Percentiles rank a stretch among this genome's conserved stretches.
phyloP scores from a whole-genome alignment of 2,888 invertebrate species.

The Campopleginae sp. region DNA sequence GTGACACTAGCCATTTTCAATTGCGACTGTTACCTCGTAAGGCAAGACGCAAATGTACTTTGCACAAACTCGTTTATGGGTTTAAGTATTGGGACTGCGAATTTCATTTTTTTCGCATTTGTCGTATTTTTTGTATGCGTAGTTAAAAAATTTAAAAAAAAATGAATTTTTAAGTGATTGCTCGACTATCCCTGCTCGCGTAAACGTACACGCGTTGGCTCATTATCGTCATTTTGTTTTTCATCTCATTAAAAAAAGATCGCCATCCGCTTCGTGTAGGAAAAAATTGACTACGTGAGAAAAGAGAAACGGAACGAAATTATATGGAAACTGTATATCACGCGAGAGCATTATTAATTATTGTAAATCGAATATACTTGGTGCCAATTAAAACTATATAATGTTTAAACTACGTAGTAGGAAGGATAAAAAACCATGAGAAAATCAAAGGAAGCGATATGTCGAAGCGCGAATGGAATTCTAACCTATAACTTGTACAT shows the following conservation, averaged over 20 bases:
- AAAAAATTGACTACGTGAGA: conserved; percentile 28
- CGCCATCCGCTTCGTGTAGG: conserved; percentile 56
- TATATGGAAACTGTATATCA: conserved; percentile 20
- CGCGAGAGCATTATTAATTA: conserved; percentile 58
- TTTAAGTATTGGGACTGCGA: conserved; percentile 57
- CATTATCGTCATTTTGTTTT: conserved; percentile 9
- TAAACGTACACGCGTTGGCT: conserved; percentile 20
- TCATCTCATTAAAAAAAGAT: conserved; percentile 20
- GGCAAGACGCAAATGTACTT: conserved; percentile 51
- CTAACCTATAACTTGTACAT: conserved; percentile 57
- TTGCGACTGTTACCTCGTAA: conserved; percentile 47
- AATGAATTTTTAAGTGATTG: conserved; percentile 44
- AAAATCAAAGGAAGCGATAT: conserved; percentile 23
- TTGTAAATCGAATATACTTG: conserved; percentile 71
- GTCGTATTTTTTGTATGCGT: conserved; percentile 30
- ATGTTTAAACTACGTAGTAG: conserved; percentile 65
- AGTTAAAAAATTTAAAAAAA: neutral
- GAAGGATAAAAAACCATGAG: conserved; percentile 45
- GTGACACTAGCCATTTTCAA: conserved; percentile 52
- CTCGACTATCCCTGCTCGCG: conserved; percentile 51
- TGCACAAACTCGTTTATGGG: conserved; percentile 65
- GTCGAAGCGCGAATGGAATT: conserved; percentile 39
- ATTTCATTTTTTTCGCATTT: conserved; percentile 54
- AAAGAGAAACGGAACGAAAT: conserved; percentile 22
- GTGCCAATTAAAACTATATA: conserved; percentile 72